A percentile compares a stretch with the other conserved stretches of the same genome.
phyloP scores from a whole-genome alignment of 2,888 invertebrate species.

The Dicyrtomina minuta region DNA sequence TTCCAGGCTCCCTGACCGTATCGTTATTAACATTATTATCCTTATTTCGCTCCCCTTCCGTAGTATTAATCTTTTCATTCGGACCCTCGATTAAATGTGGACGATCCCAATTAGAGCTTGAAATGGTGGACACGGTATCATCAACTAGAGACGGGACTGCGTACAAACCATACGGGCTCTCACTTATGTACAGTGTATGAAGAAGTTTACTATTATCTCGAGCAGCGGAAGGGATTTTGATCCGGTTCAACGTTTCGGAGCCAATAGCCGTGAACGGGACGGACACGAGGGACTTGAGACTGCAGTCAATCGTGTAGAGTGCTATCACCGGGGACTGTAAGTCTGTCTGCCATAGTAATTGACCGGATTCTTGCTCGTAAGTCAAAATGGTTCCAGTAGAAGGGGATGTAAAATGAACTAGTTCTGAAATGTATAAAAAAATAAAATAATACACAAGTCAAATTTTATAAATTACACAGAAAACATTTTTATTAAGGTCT shows the following conservation, averaged over 20 bases:
- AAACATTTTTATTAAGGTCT: neutral
- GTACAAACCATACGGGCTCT: slow-evolving; percentile 81
- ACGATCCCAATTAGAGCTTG: slow-evolving; percentile 70
- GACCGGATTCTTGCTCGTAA: slow-evolving; percentile 76
- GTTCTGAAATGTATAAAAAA: slow-evolving; percentile 64
- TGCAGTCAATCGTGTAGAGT: slow-evolving; percentile 74
- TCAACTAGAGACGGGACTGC: slow-evolving; percentile 91
- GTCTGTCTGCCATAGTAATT: slow-evolving; percentile 82
- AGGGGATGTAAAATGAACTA: slow-evolving; percentile 85
- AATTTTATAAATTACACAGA: neutral
- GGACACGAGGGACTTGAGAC: slow-evolving; percentile 68
- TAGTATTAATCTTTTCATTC: slow-evolving; percentile 34
- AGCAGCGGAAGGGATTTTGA: slow-evolving; percentile 39
- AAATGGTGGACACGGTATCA: slow-evolving; percentile 77
- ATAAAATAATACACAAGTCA: neutral
- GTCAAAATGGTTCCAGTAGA: slow-evolving; percentile 84
- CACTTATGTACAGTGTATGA: slow-evolving; percentile 89
- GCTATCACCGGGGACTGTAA: slow-evolving; percentile 88
- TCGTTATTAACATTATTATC: neutral
- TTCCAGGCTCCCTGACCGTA: neutral
- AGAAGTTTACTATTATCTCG: slow-evolving; percentile 60
- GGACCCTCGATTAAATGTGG: slow-evolving; percentile 76
- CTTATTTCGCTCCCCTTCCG: neutral
- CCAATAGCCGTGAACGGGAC: slow-evolving; percentile 88
- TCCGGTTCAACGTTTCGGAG: slow-evolving; percentile 69